Evolutionary conservation across 2,888 invertebrate genomes (phyloP).

Genomic region (Teinopalpus imperialis): DNA sequence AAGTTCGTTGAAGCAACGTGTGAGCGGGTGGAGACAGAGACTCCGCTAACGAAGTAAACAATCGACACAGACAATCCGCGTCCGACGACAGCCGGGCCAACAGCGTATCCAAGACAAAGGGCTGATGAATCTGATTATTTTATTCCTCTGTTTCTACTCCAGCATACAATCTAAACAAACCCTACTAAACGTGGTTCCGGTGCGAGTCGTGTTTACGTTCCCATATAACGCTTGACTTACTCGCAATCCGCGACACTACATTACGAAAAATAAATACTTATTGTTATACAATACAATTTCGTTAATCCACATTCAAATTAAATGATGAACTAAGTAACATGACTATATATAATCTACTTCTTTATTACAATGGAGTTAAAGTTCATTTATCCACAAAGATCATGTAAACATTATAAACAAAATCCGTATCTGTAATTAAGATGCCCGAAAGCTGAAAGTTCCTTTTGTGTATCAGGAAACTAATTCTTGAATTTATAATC

Average conservation of each 20-base stretch:
- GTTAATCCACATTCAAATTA: constrained; percentile 7
- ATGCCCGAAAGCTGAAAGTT: too few species aligned
- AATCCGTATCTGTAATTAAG: too few species aligned
- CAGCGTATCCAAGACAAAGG: constrained; percentile 61
- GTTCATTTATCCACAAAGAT: too few species aligned
- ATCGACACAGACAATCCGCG: constrained; percentile 65
- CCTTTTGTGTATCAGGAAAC: too few species aligned
- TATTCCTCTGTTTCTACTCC: constrained; percentile 48
- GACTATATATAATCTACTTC: too few species aligned
- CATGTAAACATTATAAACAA: too few species aligned
- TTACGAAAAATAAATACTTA: constrained; percentile 5
- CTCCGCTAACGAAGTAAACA: constrained; percentile 77
- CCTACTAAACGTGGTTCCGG: constrained; percentile 19
- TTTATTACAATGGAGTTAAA: too few species aligned
- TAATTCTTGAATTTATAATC: too few species aligned
- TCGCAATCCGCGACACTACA: background rate
- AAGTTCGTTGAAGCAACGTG: constrained; percentile 51
- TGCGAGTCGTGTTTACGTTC: constrained; percentile 10
- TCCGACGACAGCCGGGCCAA: constrained; percentile 52
- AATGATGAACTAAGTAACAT: too few species aligned
- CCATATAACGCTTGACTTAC: constrained; percentile 8
- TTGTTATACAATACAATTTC: constrained; percentile 3
- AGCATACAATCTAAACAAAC: constrained; percentile 50
- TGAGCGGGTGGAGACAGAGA: constrained; percentile 56
- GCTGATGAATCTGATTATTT: constrained; percentile 70